phyloP scores from a whole-genome alignment of 2,797 vertebrate genomes.

The Perodicticus potto region DNA sequence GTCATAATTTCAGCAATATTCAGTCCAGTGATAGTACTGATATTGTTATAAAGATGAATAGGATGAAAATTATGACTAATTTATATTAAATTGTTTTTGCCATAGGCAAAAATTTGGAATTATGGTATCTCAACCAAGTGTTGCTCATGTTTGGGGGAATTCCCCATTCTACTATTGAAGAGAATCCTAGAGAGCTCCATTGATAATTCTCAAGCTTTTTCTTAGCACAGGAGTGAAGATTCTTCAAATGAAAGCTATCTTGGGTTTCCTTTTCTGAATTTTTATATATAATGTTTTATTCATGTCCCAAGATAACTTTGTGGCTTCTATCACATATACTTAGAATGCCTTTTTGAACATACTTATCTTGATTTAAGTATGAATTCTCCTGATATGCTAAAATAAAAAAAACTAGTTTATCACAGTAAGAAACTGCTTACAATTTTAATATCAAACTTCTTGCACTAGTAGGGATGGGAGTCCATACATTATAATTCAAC shows the following conservation, averaged over 20 bases:
- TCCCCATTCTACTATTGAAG: background rate
- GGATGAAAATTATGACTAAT: background rate
- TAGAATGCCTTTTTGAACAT: background rate
- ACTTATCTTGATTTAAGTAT: background rate
- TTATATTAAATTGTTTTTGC: background rate
- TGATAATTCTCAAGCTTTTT: background rate
- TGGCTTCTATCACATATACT: background rate
- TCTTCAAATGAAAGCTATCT: background rate
- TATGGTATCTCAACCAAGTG: background rate
- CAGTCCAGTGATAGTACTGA: background rate
- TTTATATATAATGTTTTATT: background rate
- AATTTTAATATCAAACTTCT: background rate
- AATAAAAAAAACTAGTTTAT: background rate
- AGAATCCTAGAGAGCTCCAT: background rate
- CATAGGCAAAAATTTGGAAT: background rate
- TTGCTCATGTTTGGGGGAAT: background rate
- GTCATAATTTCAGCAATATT: background rate
- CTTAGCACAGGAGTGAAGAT: background rate
- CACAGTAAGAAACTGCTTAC: background rate
- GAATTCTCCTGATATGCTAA: background rate
- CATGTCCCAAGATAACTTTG: background rate
- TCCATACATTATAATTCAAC: background rate
- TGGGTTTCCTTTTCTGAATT: background rate
- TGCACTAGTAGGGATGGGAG: background rate
- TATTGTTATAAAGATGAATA: background rate